Evolutionary conservation across 1,140 invertebrate genomes (phyloP).

Genomic region (Spodoptera litura): DNA sequence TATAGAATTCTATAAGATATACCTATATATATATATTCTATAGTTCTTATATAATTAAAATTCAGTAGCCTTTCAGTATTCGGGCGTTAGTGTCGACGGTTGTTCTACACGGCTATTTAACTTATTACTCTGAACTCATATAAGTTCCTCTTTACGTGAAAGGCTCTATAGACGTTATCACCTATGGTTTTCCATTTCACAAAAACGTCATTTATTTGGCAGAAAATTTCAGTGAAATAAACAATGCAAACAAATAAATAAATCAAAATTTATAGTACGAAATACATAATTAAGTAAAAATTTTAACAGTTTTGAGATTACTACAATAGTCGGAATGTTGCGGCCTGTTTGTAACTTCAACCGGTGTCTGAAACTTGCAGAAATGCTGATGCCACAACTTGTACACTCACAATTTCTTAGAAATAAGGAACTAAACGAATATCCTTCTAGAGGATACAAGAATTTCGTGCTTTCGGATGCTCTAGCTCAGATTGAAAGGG

Average conservation of each 20-base stretch:
- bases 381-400: neutral
- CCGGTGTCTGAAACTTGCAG: neutral
- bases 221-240: neutral
- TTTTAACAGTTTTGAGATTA: neutral
- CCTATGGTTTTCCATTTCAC: neutral
- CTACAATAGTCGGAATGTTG: neutral
- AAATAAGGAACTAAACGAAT: slow-evolving; percentile 45
- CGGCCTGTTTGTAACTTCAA: neutral
- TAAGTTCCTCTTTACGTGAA: no score
- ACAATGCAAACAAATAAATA: slow-evolving; percentile 2
- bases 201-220: neutral
- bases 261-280: slow-evolving; percentile 1
- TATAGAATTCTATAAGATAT: no score
- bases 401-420: neutral
- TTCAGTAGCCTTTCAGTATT: no score
- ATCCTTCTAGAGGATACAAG: slow-evolving; percentile 50
- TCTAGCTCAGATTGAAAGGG: slow-evolving; percentile 64
- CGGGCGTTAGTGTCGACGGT: no score
- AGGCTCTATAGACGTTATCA: neutral
- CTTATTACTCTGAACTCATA: no score
- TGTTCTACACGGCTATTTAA: no score
- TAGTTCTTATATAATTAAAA: no score
- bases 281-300: neutral
- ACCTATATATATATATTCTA: no score
- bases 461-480: slow-evolving; percentile 71